phyloP scores from a whole-genome alignment of 2,797 vertebrate genomes.

The Saxicola maurus region DNA sequence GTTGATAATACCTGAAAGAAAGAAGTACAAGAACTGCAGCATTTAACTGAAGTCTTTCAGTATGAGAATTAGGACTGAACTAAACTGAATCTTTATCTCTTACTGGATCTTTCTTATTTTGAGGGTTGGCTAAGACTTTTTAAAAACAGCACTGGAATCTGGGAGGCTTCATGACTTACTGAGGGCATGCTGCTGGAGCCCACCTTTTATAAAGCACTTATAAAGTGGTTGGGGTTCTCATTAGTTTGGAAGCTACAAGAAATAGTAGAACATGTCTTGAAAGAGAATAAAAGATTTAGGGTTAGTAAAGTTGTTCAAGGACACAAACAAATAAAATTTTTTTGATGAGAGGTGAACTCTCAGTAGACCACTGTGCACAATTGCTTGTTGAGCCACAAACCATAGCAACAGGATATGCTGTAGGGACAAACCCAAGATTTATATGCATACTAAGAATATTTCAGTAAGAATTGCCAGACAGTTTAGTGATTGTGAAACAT shows the following conservation, averaged over 20 bases:
- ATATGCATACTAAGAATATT: too few species aligned
- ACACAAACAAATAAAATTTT: neutral
- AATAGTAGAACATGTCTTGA: neutral
- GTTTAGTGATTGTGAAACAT: too few species aligned
- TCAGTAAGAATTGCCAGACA: too few species aligned
- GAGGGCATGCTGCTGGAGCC: neutral
- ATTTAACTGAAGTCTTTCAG: neutral
- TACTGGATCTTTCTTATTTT: neutral
- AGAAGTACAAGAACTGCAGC: neutral
- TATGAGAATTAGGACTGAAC: neutral
- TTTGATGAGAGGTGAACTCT: neutral
- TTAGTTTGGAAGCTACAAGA: neutral
- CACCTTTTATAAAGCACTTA: neutral
- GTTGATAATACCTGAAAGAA: neutral
- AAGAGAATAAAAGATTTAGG: neutral
- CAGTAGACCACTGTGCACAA: neutral
- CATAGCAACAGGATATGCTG: too few species aligned
- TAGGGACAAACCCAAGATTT: too few species aligned
- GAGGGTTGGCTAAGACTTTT: neutral
- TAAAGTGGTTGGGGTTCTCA: neutral
- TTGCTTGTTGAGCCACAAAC: neutral
- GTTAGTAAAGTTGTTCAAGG: neutral
- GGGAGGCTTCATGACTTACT: neutral
- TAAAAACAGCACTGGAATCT: neutral
- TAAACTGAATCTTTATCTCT: neutral